Base-by-base conservation (phyloP, 2,113 vertebrate genomes). In the Falcunculus frontatus region DNA sequence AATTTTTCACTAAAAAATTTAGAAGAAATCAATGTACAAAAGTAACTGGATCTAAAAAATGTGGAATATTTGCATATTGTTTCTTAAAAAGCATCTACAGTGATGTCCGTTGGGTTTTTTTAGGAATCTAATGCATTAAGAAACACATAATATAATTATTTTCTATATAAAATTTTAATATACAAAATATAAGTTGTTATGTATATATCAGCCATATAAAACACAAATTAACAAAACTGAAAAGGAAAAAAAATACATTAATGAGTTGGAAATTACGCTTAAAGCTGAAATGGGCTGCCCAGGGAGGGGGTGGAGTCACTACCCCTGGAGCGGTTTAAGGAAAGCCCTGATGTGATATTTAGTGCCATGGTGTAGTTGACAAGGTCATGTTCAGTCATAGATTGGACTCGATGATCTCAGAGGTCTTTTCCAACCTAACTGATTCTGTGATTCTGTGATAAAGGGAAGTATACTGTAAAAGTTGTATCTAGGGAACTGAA, bases 361-460 rank as follows among this genome's bases (percentile, higher is more conserved):
- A 39, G 23, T 46, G 39, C 16, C 11, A 21, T 17, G 9, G 11
- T 33, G 7, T 35, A 14, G 13, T 21, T 59, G 33, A 26, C 19
- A 46, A 39, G 13, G 16, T 39, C 7, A 8, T 39, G 6, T 12
- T 46, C 0, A 1, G 23, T 25, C 13, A 22, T 4, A 15, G 30
- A 20, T 26, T 60, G 60, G 64, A n/a, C 33, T n/a, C 4, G 6
- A 27, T 53, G 46, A 52, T 19, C 29, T 41, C 29, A 53, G 23
- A 74, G 20, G 7, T 41, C 16, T n/a, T 57, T 59, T 53, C 22
- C 11, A 68, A 68, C 16, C 2, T 5, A n/a, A n/a, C 1, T n/a
- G 19, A 59, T 52, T 30, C 29, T 7, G 7, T 53, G 13, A 52
- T 60, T 67, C 20, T 46, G 13, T 46, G 46, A 60, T n/a, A 41